Percentiles rank a stretch among this genome's conserved stretches.
Evolutionary conservation across 2,888 invertebrate genomes (phyloP).

Genomic region (Diadromus collaris): DNA sequence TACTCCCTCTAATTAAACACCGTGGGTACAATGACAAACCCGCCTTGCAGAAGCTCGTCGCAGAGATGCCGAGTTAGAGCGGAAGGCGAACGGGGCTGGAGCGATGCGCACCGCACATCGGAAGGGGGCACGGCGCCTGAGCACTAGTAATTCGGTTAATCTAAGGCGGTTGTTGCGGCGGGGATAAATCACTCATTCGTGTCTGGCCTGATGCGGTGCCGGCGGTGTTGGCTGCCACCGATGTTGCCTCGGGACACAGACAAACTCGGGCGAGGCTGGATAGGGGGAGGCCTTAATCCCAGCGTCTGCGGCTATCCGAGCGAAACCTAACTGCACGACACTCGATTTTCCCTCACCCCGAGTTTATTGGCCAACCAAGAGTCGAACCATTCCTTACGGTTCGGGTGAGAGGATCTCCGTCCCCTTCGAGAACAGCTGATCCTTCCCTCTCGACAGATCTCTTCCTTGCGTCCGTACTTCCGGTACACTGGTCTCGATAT

Average conservation of each 20-base stretch:
- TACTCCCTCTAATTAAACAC: conserved; percentile 78
- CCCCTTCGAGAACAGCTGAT: conserved; percentile 26
- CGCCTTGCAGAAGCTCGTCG: conserved; percentile 68
- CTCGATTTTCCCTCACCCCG: conserved; percentile 47
- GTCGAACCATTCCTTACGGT: conserved; percentile 32
- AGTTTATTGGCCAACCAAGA: conserved; percentile 51
- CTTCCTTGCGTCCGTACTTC: conserved; percentile 10
- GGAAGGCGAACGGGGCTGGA: neutral
- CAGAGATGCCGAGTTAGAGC: conserved; percentile 39
- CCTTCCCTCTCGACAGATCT: conserved; percentile 12
- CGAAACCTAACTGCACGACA: conserved; percentile 49
- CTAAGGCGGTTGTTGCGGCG: conserved; percentile 75
- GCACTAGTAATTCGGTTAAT: conserved; percentile 75
- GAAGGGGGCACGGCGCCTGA: conserved; percentile 42
- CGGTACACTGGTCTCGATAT: conserved; percentile 9
- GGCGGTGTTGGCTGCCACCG: conserved; percentile 46
- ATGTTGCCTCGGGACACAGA: conserved; percentile 56
- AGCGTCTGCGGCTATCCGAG: conserved; percentile 59
- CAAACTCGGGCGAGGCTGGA: conserved; percentile 47
- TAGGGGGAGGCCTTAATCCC: conserved; percentile 52
- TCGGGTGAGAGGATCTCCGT: neutral
- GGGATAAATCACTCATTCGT: conserved; percentile 75
- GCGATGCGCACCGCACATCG: conserved; percentile 18
- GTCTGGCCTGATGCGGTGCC: conserved; percentile 58
- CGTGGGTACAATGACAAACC: conserved; percentile 77